Evolutionary conservation across 2,888 invertebrate species (phyloP), one percentile per base, ranked within the genome.

Genomic region (Syritta pipiens): DNA sequence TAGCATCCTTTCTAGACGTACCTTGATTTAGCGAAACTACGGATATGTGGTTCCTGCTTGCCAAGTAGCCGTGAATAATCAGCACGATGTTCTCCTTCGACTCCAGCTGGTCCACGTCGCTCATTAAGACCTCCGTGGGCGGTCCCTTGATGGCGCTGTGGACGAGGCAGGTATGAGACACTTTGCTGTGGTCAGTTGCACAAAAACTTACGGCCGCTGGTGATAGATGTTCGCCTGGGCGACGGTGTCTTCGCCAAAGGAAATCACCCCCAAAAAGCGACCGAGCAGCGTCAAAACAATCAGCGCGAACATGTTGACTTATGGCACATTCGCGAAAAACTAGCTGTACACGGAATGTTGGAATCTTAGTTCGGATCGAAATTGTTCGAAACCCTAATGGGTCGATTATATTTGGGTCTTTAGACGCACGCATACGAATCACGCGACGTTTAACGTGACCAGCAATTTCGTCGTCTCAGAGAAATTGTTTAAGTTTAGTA

Each of bases 21-120:
- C 81, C 82, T 59, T 77, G 74, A 57, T 81, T 53, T 1, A 88
- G 57, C 3, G 88, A 86, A 46, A 81, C 82, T 9, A 86, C 84
- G 6, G 88, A 85, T 12, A 59, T 77, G 67, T 88, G 87, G 10
- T 82, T 84, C 17, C 86, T 84, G 10, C 85, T 84, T 2, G 85
- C 88, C 2, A 85, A 46, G 71, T 84, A 89, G 0, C 89, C 89
- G 40, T 89, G 89, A 6, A 89, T 83, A 22, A 89, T 85, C 4
- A 89, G 49, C 81, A 89, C 88, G 2, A 88, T 77, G 0, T 86
- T 82, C 0, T 69, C 75, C 24, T 82, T 81, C 0, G 40, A 26
- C 0, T 57, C 44, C 19, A 85, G 1, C 1, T 44, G 46, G 0
- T 55, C 35, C 0, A 72, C 30, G 0, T 59, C 62, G 1, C 7